These are phyloP conservation scores for Chamaetylas fuelleborni DNA, from an alignment of 2,113 vertebrate genomes.

Conservation along the genomic window DNA sequence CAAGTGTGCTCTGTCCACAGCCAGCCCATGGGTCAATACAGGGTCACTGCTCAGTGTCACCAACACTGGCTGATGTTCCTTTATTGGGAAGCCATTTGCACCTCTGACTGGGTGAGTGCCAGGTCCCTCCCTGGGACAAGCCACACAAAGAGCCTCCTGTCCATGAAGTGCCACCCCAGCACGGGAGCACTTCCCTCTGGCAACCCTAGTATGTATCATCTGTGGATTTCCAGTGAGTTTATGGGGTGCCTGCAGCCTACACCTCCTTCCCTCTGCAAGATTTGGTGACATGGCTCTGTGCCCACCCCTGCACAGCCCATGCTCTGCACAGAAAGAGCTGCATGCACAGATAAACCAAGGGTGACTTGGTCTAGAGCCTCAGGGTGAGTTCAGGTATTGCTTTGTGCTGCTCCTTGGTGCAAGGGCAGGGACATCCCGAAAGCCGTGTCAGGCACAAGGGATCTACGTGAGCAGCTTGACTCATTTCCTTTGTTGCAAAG, in stretches of 20 bases:
- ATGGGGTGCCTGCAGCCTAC: background rate
- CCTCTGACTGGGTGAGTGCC: background rate
- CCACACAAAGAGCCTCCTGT: background rate
- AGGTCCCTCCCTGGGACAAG: background rate
- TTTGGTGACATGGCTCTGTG: background rate
- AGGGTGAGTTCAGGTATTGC: rapidly evolving
- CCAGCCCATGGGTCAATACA: rapidly evolving
- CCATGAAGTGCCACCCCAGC: background rate
- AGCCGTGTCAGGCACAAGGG: background rate
- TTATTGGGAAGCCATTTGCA: background rate
- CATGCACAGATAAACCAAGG: background rate
- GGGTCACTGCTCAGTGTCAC: background rate
- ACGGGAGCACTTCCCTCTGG: rapidly evolving
- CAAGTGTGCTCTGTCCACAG: background rate
- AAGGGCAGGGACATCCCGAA: background rate
- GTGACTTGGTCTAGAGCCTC: too few relatives aligned
- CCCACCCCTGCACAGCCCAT: background rate
- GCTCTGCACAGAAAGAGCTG: background rate
- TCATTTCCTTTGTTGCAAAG: background rate
- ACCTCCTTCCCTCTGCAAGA: background rate
- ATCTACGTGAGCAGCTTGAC: background rate
- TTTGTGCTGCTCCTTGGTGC: background rate
- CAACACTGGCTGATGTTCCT: rapidly evolving
- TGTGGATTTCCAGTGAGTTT: background rate
- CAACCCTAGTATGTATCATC: background rate